Evolutionary conservation across 2,797 vertebrate species (phyloP).

Genomic region (Lemur catta): DNA sequence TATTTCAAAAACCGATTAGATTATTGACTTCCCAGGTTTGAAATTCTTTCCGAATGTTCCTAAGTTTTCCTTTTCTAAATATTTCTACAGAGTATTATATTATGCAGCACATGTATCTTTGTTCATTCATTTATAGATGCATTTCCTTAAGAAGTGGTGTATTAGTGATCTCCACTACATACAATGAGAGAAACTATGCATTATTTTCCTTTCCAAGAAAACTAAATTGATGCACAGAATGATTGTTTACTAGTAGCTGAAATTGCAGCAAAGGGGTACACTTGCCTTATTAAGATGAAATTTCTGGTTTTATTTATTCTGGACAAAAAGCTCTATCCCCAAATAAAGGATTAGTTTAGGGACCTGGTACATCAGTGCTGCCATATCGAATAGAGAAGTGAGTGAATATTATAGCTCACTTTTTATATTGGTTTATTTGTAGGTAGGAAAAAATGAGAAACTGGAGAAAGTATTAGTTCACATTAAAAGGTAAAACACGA

Average conservation of each 20-base stretch:
- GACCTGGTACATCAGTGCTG: conserved; percentile 37
- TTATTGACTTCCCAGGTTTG: conserved; percentile 24
- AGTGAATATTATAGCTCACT: conserved; percentile 32
- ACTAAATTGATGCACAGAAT: conserved; percentile 59
- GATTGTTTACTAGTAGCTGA: conserved; percentile 49
- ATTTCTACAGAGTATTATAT: conserved; percentile 47
- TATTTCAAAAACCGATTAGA: conserved; percentile 52
- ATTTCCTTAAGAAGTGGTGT: conserved; percentile 51
- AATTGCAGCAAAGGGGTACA: conserved; percentile 53
- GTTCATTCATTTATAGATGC: conserved; percentile 53
- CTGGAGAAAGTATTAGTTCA: conserved; percentile 67
- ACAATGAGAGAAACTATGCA: conserved; percentile 27
- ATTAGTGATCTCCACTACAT: conserved; percentile 38
- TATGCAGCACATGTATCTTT: conserved; percentile 33
- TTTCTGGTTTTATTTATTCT: conserved; percentile 71
- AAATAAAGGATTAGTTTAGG: conserved; percentile 67
- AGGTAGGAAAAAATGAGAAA: conserved; percentile 59
- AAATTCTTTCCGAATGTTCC: conserved; percentile 35
- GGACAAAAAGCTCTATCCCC: conserved; percentile 14
- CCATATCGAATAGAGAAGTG: conserved; percentile 40
- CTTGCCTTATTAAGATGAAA: conserved; percentile 72
- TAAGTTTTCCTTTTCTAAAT: conserved; percentile 57
- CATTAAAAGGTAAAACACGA: conserved; percentile 67
- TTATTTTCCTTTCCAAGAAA: conserved; percentile 70
- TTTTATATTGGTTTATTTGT: conserved; percentile 63